phyloP scores from a whole-genome alignment of 2,797 vertebrate species.

The Enteromius afrohamiltoni region DNA sequence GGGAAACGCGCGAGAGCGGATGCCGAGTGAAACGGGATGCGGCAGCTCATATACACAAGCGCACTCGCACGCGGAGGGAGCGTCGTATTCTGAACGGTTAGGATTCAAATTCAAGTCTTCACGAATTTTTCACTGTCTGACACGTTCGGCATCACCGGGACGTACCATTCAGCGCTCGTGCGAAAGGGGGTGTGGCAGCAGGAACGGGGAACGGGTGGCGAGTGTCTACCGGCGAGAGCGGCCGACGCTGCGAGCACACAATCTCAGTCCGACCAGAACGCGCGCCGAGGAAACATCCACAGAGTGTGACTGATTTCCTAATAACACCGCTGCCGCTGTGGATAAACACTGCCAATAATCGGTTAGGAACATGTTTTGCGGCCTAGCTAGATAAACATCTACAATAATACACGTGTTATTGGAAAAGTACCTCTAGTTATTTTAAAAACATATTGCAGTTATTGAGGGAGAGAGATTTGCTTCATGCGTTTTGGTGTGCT shows the following conservation, averaged over 20 bases:
- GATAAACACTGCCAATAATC: conserved; percentile 24
- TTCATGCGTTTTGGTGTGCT: background rate
- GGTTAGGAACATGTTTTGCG: conserved; percentile 26
- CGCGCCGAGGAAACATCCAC: conserved; percentile 27
- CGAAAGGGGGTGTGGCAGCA: conserved; percentile 63
- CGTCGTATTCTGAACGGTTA: conserved; percentile 47
- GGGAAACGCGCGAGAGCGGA: conserved; percentile 47
- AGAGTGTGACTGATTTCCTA: conserved; percentile 44
- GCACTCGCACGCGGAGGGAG: conserved; percentile 15
- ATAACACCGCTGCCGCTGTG: conserved; percentile 30
- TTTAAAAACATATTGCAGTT: conserved; percentile 22
- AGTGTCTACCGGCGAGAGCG: conserved; percentile 33
- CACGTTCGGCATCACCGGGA: conserved; percentile 63
- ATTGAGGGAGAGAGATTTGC: background rate
- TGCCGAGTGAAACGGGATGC: conserved; percentile 40
- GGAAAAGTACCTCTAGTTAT: conserved; percentile 5
- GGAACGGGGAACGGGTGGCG: conserved; percentile 24
- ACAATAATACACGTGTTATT: conserved; percentile 26
- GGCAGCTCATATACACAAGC: conserved; percentile 25
- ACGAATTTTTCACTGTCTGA: conserved; percentile 48
- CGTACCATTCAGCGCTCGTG: conserved; percentile 60
- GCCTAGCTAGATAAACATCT: conserved; percentile 24
- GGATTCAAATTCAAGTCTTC: conserved; percentile 52
- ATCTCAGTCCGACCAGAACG: conserved; percentile 23
- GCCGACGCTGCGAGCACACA: conserved; percentile 17